Percentiles rank a stretch among this genome's conserved stretches.
Conservation (phyloP, 2,797 vertebrate genomes). For the Manis pentadactyla region DNA sequence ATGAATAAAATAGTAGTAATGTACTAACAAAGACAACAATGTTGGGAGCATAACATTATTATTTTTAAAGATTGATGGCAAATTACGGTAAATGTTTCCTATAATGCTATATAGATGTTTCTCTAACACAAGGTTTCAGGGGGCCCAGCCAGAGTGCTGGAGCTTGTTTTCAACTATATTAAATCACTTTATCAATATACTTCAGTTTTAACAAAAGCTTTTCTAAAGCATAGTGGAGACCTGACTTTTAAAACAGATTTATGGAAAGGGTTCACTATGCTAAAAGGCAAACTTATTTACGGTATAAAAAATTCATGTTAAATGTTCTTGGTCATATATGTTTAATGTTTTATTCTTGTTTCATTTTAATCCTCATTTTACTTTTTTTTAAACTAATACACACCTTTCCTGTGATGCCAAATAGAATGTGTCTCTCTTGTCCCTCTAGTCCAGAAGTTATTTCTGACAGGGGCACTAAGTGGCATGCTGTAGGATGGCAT, state of each 20-base stretch:
- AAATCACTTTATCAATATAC: conserved; percentile 84
- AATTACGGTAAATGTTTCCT: conserved; percentile 78
- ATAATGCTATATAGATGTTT: conserved; percentile 75
- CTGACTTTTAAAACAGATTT: conserved; percentile 78
- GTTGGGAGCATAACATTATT: conserved; percentile 81
- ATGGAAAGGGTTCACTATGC: conserved; percentile 59
- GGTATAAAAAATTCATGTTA: conserved; percentile 77
- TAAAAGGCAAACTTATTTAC: conserved; percentile 75
- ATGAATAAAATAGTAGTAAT: conserved; percentile 81
- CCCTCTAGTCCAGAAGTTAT: neutral
- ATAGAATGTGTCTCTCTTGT: conserved; percentile 36
- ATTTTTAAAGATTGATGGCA: conserved; percentile 79
- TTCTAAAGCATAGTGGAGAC: conserved; percentile 76
- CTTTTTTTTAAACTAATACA: conserved; percentile 28
- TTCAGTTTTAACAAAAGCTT: conserved; percentile 83
- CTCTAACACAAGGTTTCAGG: conserved; percentile 74
- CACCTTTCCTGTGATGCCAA: conserved; percentile 24
- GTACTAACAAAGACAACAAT: conserved; percentile 75
- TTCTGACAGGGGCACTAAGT: neutral
- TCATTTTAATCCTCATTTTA: conserved; percentile 55
- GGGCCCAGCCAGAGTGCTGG: conserved; percentile 63
- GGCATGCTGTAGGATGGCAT: neutral
- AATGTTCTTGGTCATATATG: conserved; percentile 71
- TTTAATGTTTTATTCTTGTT: conserved; percentile 71
- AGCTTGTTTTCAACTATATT: conserved; percentile 79